Evolutionary conservation across 23 tunicate genomes (phyloP).

Genomic region (Trididemnum nubilum): DNA sequence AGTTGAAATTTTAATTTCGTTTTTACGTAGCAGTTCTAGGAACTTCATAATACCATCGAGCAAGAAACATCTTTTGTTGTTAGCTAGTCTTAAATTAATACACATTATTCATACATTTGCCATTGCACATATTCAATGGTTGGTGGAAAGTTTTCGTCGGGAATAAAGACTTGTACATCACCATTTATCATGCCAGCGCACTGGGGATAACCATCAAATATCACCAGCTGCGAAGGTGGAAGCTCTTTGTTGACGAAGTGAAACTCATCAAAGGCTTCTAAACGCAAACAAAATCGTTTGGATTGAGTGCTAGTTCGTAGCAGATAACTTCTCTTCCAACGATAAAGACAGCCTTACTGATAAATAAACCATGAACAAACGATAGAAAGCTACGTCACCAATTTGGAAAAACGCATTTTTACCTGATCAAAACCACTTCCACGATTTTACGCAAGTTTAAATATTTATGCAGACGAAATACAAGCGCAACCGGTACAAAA

Average conservation of each 20-base stretch:
- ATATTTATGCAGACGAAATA: too few relatives aligned
- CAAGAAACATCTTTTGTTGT: too few relatives aligned
- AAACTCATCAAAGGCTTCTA: neutral
- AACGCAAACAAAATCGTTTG: neutral
- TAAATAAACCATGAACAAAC: too few relatives aligned
- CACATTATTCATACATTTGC: slow-evolving; percentile 84
- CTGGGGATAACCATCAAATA: neutral
- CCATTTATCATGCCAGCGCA: slow-evolving; percentile 23
- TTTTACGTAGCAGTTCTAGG: too few relatives aligned
- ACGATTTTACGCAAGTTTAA: too few relatives aligned
- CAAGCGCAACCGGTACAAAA: too few relatives aligned
- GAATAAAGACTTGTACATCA: slow-evolving; percentile 19
- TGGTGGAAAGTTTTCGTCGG: slow-evolving; percentile 25
- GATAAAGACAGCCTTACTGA: neutral
- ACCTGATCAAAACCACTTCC: too few relatives aligned
- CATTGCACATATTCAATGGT: slow-evolving; percentile 73
- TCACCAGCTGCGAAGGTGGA: slow-evolving; percentile 5
- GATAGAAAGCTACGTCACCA: neutral
- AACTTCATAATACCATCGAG: too few relatives aligned
- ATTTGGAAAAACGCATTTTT: too few relatives aligned
- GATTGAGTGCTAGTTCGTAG: neutral
- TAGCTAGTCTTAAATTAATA: too few relatives aligned
- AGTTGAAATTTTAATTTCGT: too few relatives aligned
- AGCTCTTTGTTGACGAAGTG: neutral
- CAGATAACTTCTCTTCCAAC: neutral